phyloP scores from a whole-genome alignment of 1,140 invertebrate species.

The Trichomalopsis sarcophagae region DNA sequence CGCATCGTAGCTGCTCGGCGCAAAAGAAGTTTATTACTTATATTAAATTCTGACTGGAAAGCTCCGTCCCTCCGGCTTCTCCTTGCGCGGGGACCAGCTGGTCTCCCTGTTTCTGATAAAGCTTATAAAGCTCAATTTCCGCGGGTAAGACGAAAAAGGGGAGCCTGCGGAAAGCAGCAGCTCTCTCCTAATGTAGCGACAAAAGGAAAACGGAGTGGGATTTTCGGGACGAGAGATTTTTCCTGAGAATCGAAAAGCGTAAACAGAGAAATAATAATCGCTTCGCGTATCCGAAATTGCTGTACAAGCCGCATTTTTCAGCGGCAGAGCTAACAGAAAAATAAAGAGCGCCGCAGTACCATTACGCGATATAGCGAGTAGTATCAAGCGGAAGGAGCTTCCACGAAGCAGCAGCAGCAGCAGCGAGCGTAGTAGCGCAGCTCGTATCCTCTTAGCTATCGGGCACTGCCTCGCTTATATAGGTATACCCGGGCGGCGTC shows the following conservation, averaged over 20 bases:
- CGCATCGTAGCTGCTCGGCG: neutral
- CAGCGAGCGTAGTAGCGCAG: neutral
- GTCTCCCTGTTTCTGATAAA: slow-evolving; percentile 49
- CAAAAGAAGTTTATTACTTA: slow-evolving; percentile 49
- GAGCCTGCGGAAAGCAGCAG: neutral
- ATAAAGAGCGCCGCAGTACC: neutral
- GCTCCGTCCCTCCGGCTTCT: neutral
- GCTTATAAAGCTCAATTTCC: slow-evolving; percentile 54
- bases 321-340: neutral
- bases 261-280: no score
- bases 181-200: neutral
- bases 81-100: slow-evolving; percentile 18
- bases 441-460: slow-evolving; percentile 17
- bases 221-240: neutral
- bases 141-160: slow-evolving; percentile 17
- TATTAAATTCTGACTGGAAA: slow-evolving; percentile 43
- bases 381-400: neutral
- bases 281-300: neutral
- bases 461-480: neutral
- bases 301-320: no score
- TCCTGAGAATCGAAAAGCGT: neutral
- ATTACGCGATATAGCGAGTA: neutral
- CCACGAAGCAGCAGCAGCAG: neutral
- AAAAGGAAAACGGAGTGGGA: slow-evolving; percentile 35
- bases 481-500: neutral